These are phyloP conservation scores for Coreoperca whiteheadi DNA, from an alignment of 2,113 vertebrate genomes.

Conservation along the genomic window DNA sequence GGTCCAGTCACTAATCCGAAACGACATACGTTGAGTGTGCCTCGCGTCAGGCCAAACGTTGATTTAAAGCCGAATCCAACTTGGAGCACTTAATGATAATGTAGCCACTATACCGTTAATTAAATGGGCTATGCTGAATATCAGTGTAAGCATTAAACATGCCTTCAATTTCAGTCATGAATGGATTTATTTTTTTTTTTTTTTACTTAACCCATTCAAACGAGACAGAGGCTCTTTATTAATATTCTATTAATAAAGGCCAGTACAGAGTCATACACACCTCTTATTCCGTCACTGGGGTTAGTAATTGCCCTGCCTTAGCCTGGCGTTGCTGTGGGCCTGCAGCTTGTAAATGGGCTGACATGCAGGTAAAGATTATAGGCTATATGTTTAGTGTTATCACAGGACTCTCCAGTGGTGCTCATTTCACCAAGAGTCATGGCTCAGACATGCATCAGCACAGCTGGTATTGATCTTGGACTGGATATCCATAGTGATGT, in stretches of 20 bases:
- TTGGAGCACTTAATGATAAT: constrained; percentile 76
- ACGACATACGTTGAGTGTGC: constrained; percentile 72
- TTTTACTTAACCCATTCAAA: constrained; percentile 47
- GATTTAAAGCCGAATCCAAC: constrained; percentile 78
- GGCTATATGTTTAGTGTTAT: constrained; percentile 51
- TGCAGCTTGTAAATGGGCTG: constrained; percentile 40
- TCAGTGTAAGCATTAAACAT: constrained; percentile 66
- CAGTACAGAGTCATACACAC: constrained; percentile 47
- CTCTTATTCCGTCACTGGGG: constrained; percentile 14
- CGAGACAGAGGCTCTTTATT: constrained; percentile 59
- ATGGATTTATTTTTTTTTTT: constrained; percentile 43
- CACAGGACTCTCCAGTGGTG: constrained; percentile 27
- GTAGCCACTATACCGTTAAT: constrained; percentile 70
- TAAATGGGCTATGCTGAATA: constrained; percentile 71
- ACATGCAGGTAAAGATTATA: constrained; percentile 59
- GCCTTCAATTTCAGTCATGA: constrained; percentile 63
- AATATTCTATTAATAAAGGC: constrained; percentile 66
- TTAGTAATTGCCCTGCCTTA: constrained; percentile 48
- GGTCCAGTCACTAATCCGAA: constrained; percentile 69
- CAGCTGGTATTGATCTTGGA: constrained; percentile 65
- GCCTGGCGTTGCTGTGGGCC: constrained; percentile 25
- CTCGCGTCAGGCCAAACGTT: constrained; percentile 67
- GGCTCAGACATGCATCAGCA: constrained; percentile 40
- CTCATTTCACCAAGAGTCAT: background rate
- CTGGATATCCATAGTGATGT: constrained; percentile 65